Evolutionary conservation across 2,888 invertebrate genomes (phyloP), one percentile per base, ranked within the genome.

Genomic region (Drosophila picticornis): DNA sequence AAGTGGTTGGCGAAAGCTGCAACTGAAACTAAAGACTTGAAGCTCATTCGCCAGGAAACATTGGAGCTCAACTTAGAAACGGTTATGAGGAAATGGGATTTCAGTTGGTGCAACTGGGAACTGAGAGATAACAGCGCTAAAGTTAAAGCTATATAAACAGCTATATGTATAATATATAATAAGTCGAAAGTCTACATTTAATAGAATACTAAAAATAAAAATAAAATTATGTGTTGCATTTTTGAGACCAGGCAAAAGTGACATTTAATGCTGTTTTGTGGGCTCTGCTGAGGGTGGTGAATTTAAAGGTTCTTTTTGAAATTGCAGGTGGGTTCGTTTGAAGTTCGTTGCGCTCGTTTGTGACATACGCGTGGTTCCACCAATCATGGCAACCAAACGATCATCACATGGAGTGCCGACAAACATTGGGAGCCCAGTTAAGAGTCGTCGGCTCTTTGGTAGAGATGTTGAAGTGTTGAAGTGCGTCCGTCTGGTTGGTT

Each of bases 351-450:
- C 66, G 84, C 74, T 89, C 65, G 90, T 84, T 89, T 85, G 85
- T 85, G 85, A 89, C 85, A 80, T 89, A 83, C 65, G 77, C 67
- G 55, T 77, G 75, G 85, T 85, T 85, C 88, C 85, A 85, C 73
- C 83, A 77, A 89, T 85, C 90, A 85, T 66, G 73, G 36, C 53
- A 72, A 62, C 38, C 56, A 63, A 53, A 63, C 72, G 77, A 65
- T 66, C 59, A 67, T 72, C 80, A 67, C 62, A 68, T 40, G 62
- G 59, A 72, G 67, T 51, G 71, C 38, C 63, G 68, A 61, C 58
- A 51, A 43, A 58, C 29, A 19, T 16, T 16, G 31, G 40, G 68
- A 22, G 27, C 55, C 34, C 22, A 36, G 52, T 36, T 43, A 36
- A 57, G 51, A 34, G 27, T 32, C 22, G 40, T 25, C 31, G 58